Evolutionary conservation across 2,888 invertebrate genomes (phyloP).

Genomic region (Leptinotarsa tumamoca): DNA sequence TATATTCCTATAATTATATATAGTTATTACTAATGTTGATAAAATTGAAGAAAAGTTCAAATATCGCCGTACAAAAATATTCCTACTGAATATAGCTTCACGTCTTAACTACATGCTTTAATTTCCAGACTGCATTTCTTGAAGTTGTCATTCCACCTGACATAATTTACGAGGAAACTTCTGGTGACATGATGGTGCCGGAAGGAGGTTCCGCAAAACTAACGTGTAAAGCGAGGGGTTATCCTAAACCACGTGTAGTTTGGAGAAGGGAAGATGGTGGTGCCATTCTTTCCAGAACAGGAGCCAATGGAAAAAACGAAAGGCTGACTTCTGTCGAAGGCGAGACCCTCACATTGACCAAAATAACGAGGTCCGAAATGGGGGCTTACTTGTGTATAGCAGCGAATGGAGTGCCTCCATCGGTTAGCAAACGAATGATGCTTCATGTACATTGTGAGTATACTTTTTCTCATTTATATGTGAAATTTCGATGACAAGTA

Average conservation of each 20-base stretch:
- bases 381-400: conserved; percentile 90
- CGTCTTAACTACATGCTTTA: not conserved
- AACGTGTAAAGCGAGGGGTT: conserved; percentile 87
- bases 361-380: conserved; percentile 91
- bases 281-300: conserved; percentile 82
- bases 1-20: too few species aligned
- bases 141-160: conserved; percentile 94
- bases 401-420: conserved; percentile 88
- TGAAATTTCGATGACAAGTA: not conserved
- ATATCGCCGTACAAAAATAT: too few species aligned
- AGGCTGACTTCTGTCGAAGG: conserved; percentile 82
- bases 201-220: conserved; percentile 90
- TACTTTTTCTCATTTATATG: conserved; percentile 22
- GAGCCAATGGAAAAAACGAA: conserved; percentile 80
- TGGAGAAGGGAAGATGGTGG: conserved; percentile 91
- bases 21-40: too few species aligned
- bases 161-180: conserved; percentile 89
- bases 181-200: conserved; percentile 95
- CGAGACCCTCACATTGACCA: conserved; percentile 83
- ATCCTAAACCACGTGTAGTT: conserved; percentile 85
- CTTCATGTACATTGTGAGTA: conserved; percentile 90
- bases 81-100: too few species aligned
- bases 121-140: conserved; percentile 71
- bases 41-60: too few species aligned
- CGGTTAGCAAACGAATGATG: conserved; percentile 92